Conservation (phyloP, 1,140 invertebrate genomes). For the Drosophila sechellia region DNA sequence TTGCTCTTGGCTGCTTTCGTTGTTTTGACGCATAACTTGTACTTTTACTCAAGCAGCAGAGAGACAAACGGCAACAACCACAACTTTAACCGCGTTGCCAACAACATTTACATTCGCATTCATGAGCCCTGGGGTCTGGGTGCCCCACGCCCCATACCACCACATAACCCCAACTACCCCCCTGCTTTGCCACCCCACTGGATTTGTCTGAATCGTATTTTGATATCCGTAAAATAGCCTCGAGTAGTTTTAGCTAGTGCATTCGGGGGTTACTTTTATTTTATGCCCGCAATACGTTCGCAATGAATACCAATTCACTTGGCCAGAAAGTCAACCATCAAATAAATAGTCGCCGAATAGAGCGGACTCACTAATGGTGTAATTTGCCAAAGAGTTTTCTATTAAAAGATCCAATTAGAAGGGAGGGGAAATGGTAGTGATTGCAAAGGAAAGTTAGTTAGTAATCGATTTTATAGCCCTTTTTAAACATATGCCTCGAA, state of each 20-base stretch:
- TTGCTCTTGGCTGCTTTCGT: slow-evolving; percentile 45
- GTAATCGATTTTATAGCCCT: too few relatives aligned
- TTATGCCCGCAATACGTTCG: slow-evolving; percentile 33
- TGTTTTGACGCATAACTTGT: slow-evolving; percentile 67
- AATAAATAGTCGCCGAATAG: slow-evolving; percentile 38
- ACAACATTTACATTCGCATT: slow-evolving; percentile 65
- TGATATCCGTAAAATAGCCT: slow-evolving; percentile 74
- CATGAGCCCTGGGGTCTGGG: slow-evolving; percentile 50
- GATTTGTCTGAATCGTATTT: slow-evolving; percentile 58
- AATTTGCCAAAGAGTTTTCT: slow-evolving; percentile 24
- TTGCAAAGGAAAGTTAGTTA: not conserved
- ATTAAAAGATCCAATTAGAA: not conserved
- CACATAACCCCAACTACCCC: not conserved
- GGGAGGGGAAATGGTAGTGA: not conserved
- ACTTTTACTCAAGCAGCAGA: slow-evolving; percentile 60
- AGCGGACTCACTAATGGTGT: slow-evolving; percentile 26
- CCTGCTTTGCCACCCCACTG: too few relatives aligned
- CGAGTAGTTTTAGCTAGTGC: slow-evolving; percentile 46
- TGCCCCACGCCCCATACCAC: not conserved
- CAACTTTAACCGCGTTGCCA: slow-evolving; percentile 29
- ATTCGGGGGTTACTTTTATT: slow-evolving; percentile 36
- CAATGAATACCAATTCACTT: slow-evolving; percentile 44
- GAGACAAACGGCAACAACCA: slow-evolving; percentile 34
- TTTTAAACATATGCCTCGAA: too few relatives aligned
- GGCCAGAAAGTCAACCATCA: slow-evolving; percentile 44